A percentile compares a stretch with the other conserved stretches of the same genome.
These are phyloP conservation scores for Nasonia vitripennis DNA, from an alignment of 1,140 invertebrate genomes.

Conservation along the genomic window DNA sequence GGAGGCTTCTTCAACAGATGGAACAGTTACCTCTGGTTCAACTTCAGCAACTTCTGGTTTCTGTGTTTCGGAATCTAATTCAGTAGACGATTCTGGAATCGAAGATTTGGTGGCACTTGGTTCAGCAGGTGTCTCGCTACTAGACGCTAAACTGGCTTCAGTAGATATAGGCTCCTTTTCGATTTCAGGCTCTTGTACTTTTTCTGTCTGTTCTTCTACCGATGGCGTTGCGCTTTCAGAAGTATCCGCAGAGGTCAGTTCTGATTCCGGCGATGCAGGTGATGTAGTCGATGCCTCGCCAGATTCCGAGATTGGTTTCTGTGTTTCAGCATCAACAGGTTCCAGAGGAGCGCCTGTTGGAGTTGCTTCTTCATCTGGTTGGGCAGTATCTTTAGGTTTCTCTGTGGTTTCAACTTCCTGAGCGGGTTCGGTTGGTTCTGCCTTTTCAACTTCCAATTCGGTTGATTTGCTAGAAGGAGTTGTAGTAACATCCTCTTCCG, in stretches of 20 bases:
- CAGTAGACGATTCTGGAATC: neutral
- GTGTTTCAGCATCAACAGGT: constrained; percentile 45
- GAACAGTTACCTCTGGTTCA: constrained; percentile 47
- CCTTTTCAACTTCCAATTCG: constrained; percentile 24
- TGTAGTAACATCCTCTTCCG: constrained; percentile 35
- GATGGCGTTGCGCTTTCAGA: constrained; percentile 7
- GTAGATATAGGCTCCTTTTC: neutral
- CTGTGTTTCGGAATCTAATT: constrained; percentile 6
- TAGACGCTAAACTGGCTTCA: neutral
- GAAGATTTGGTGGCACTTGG: neutral
- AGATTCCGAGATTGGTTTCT: constrained; percentile 1
- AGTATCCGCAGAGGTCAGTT: constrained; percentile 18
- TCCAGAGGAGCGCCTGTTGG: constrained; percentile 49
- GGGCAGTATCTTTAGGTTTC: neutral
- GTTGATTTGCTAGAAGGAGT: neutral
- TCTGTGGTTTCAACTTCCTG: constrained; percentile 43
- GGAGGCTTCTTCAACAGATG: constrained; percentile 36
- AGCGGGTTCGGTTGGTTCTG: constrained; percentile 26
- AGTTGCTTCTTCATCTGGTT: neutral
- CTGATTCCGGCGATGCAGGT: constrained; percentile 32
- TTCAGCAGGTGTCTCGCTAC: neutral
- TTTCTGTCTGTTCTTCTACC: neutral
- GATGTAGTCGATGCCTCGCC: constrained; percentile 31
- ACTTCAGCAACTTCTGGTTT: constrained; percentile 9
- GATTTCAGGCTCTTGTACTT: neutral